These are phyloP conservation scores for Drosophila acutilabella DNA, from an alignment of 2,888 invertebrate species.

Conservation along the genomic window DNA sequence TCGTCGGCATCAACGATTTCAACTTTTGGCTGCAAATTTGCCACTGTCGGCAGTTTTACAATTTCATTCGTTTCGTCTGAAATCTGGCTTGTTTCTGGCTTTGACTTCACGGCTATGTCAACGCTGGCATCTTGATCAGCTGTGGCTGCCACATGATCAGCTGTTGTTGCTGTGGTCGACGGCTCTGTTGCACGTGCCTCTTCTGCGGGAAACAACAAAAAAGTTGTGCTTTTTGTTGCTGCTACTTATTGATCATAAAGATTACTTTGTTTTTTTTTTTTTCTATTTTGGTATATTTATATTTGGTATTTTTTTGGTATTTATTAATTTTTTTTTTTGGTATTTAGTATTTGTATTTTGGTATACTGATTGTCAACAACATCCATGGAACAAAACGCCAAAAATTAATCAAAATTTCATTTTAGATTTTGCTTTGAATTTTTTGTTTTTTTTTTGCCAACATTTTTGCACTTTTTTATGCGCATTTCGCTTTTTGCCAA, in stretches of 20 bases:
- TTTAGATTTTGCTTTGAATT: slow-evolving; percentile 48
- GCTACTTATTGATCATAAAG: slow-evolving; percentile 58
- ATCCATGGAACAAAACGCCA: slow-evolving; percentile 80
- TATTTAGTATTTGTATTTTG: slow-evolving; percentile 55
- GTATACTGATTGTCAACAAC: slow-evolving; percentile 67
- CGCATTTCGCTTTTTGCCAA: slow-evolving; percentile 60
- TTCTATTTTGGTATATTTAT: slow-evolving; percentile 23
- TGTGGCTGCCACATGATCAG: slow-evolving; percentile 26
- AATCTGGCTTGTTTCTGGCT: slow-evolving; percentile 22
- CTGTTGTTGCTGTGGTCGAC: slow-evolving; percentile 42
- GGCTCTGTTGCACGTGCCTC: slow-evolving; percentile 51
- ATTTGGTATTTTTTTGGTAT: slow-evolving; percentile 42
- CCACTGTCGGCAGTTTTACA: slow-evolving; percentile 25
- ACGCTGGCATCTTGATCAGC: slow-evolving; percentile 3
- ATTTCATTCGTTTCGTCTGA: slow-evolving; percentile 28
- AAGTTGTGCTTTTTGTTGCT: slow-evolving; percentile 71
- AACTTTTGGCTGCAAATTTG: slow-evolving; percentile 45
- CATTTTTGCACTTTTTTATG: slow-evolving; percentile 43
- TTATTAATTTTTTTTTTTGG: slow-evolving; percentile 33
- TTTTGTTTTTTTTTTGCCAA: slow-evolving; percentile 45
- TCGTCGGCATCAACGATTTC: slow-evolving; percentile 51
- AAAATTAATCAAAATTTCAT: slow-evolving; percentile 72
- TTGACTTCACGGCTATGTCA: not conserved
- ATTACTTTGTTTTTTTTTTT: slow-evolving; percentile 26
- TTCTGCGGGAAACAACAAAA: slow-evolving; percentile 75